Conservation (phyloP, 2,888 invertebrate species). For the Drosophila sordidapex region DNA sequence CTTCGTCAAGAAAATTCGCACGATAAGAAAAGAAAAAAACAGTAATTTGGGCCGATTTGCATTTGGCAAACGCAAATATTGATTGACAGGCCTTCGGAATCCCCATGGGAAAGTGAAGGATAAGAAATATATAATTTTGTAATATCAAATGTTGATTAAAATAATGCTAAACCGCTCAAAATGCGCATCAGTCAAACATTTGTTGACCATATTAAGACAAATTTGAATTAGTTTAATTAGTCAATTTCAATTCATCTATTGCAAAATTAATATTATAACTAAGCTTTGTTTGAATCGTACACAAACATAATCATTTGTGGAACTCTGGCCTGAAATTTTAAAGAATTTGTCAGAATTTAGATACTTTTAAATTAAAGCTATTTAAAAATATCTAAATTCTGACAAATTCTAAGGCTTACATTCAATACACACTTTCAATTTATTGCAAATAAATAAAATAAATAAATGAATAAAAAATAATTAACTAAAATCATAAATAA, state of each 20-base stretch:
- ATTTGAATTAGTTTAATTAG: neutral
- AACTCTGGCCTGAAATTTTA: neutral
- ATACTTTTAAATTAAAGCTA: too few relatives aligned
- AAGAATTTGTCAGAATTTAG: neutral
- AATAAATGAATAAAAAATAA: too few relatives aligned
- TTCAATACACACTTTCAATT: too few relatives aligned
- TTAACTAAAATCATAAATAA: too few relatives aligned
- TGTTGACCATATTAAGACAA: neutral
- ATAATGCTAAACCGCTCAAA: neutral
- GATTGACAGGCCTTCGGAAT: slow-evolving; percentile 40
- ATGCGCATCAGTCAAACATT: neutral
- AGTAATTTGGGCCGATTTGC: slow-evolving; percentile 39
- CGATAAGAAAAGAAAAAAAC: slow-evolving; percentile 22
- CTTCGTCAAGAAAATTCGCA: slow-evolving; percentile 49
- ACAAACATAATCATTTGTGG: neutral
- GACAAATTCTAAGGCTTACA: too few relatives aligned
- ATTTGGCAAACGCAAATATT: slow-evolving; percentile 33
- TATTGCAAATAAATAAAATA: too few relatives aligned
- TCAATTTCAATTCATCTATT: neutral
- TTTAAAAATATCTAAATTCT: too few relatives aligned
- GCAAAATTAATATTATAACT: neutral
- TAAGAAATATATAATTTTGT: too few relatives aligned
- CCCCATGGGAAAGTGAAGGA: slow-evolving; percentile 9
- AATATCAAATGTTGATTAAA: neutral
- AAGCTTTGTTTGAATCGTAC: neutral